phyloP scores from a whole-genome alignment of 1,140 invertebrate genomes.

The Atopsyche davidsoni region DNA sequence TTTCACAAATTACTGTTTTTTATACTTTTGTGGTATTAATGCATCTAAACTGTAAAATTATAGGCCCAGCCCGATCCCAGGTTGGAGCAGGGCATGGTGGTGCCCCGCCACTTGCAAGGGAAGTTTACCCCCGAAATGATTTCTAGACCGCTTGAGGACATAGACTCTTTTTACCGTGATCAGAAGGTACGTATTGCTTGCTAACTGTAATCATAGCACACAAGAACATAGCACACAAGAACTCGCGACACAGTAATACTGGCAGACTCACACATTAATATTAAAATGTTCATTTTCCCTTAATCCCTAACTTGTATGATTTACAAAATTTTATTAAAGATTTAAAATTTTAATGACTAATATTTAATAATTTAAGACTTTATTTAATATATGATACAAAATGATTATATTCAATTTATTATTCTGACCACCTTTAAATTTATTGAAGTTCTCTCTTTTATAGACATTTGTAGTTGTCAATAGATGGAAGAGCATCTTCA shows the following conservation, averaged over 20 bases:
- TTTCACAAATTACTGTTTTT: constrained; percentile 23
- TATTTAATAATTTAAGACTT: no score
- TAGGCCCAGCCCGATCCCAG: constrained; percentile 88
- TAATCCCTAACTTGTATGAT: no score
- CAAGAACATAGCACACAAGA: no score
- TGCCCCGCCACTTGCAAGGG: constrained; percentile 83
- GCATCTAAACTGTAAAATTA: constrained; percentile 19
- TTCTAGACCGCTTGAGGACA: constrained; percentile 91
- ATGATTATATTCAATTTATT: neutral
- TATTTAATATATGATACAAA: no score
- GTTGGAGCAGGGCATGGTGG: constrained; percentile 84
- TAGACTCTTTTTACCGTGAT: constrained; percentile 89
- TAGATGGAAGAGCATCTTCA: constrained; percentile 97
- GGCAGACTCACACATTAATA: no score
- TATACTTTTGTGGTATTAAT: neutral
- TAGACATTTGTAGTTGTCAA: constrained; percentile 98
- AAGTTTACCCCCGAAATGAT: constrained; percentile 85
- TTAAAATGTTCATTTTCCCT: no score
- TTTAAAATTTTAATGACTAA: no score
- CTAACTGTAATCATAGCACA: no score
- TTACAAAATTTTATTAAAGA: no score
- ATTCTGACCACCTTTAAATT: no score
- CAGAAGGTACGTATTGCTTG: constrained; percentile 70
- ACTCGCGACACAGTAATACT: no score
- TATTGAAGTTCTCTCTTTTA: constrained; percentile 44